A percentile compares a stretch with the other conserved stretches of the same genome.
phyloP scores from a whole-genome alignment of 2,888 invertebrate genomes.

The Cheilosia vulpina region DNA sequence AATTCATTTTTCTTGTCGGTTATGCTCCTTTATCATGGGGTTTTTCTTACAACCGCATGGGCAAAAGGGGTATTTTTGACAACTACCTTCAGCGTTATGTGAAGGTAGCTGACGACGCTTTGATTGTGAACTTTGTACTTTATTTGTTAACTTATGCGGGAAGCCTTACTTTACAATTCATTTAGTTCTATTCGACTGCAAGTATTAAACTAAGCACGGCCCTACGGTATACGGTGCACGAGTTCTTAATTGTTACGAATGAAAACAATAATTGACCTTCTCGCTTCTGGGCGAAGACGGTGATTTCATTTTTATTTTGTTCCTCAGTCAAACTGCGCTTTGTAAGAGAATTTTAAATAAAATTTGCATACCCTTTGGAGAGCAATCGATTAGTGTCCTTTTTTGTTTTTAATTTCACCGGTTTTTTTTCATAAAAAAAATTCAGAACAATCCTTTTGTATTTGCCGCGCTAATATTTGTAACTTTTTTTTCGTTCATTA shows the following conservation, averaged over 20 bases:
- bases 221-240: background rate
- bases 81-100: too few relatives aligned
- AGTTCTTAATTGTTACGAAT: conserved; percentile 60
- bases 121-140: too few relatives aligned
- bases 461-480: conserved; percentile 43
- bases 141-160: too few relatives aligned
- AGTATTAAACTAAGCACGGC: background rate
- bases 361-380: conserved; percentile 19
- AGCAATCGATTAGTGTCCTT: conserved; percentile 45
- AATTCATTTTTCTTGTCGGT: too few relatives aligned
- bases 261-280: conserved; percentile 66
- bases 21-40: too few relatives aligned
- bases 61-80: too few relatives aligned
- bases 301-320: background rate
- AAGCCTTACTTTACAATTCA: too few relatives aligned
- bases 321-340: conserved; percentile 4
- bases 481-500: conserved; percentile 38
- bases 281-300: conserved; percentile 9
- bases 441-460: conserved; percentile 8
- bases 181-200: too few relatives aligned
- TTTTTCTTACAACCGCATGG: too few relatives aligned
- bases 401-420: conserved; percentile 20
- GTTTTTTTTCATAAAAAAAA: background rate
- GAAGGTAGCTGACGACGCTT: too few relatives aligned
- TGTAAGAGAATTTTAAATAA: conserved; percentile 34